Evolutionary conservation across 30 jellyfish, hydroid and myxozoan genomes (phyloP), one percentile per base, ranked within the genome.

Genomic region (Pseudorhiza aurosa): DNA sequence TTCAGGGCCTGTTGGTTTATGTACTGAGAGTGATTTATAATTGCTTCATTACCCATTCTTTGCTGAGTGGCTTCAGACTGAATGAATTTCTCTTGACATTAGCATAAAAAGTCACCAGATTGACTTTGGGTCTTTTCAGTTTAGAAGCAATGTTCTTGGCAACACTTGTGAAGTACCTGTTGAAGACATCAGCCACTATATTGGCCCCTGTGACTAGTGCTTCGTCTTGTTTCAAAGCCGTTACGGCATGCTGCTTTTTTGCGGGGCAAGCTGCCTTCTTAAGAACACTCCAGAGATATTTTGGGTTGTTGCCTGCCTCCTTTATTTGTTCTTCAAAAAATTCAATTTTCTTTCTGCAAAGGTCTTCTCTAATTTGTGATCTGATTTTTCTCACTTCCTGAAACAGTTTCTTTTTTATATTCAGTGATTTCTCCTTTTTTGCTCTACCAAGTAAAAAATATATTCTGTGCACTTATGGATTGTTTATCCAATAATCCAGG

Each of bases 331-430:
- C 83, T 45, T 69, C 83, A 42, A 69, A 69, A 69, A 40, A 69
- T 69, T 69, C 83, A 68, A 42, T 44, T 69, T 69, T 69, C 83
- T 69, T 69, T 44, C 83, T 69, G 68, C 46, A 69, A 8, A 40
- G 83, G 83, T 69, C 69, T 69, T 69, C 46, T 69, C 68, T 69
- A 69, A 69, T 69, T 27, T 43, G 83, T 69, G 68, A 69, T 69
- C 83, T 69, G 46, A 40, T 68, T 69, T 69, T n/a, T n/a, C n/a
- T n/a, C n/a, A n/a, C n/a, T n/a, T n/a, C n/a, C n/a, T n/a, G n/a
- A n/a, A n/a, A n/a, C n/a, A n/a, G n/a, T n/a, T n/a, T n/a, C n/a
- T n/a, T n/a, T n/a, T n/a, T n/a, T n/a, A n/a, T n/a, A n/a, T n/a
- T n/a, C n/a, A n/a, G n/a, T n/a, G n/a, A n/a, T n/a, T n/a, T n/a